A percentile compares a stretch with the other conserved stretches of the same genome.
Conservation (phyloP, 2,113 vertebrate species). For the Micromys minutus region DNA sequence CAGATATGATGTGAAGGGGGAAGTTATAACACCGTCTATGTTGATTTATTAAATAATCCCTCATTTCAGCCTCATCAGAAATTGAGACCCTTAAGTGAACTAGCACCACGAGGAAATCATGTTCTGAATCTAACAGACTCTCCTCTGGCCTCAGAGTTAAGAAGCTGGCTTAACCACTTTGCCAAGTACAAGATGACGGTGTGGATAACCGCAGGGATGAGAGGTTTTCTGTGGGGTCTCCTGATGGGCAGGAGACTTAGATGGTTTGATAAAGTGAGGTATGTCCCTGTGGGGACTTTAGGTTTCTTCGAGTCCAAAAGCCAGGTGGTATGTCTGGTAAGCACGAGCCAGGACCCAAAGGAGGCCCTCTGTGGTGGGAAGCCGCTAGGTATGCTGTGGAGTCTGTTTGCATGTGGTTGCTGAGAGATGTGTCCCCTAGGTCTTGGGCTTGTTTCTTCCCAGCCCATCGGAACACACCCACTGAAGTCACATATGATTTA, state of each 20-base stretch:
- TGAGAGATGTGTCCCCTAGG: fast-evolving
- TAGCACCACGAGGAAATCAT: neutral
- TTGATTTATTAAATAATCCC: constrained; percentile 26
- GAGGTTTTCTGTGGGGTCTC: neutral
- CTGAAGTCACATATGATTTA: neutral
- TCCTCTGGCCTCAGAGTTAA: neutral
- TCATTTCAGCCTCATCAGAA: constrained; percentile 40
- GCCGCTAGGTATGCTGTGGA: neutral
- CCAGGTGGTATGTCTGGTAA: neutral
- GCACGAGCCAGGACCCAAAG: neutral
- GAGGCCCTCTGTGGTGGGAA: neutral
- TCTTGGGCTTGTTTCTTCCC: neutral
- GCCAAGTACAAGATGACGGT: neutral
- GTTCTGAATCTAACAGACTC: neutral
- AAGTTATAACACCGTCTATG: neutral
- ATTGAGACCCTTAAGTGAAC: neutral
- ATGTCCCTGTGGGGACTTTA: neutral
- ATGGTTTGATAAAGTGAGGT: neutral
- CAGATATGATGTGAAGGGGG: neutral
- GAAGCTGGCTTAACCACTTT: neutral
- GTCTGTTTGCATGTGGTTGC: neutral
- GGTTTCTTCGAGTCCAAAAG: neutral
- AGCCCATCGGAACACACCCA: neutral
- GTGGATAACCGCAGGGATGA: neutral
- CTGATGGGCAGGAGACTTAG: neutral